These are phyloP conservation scores for Monopis laevigella DNA, from an alignment of 2,888 invertebrate species.

Conservation along the genomic window DNA sequence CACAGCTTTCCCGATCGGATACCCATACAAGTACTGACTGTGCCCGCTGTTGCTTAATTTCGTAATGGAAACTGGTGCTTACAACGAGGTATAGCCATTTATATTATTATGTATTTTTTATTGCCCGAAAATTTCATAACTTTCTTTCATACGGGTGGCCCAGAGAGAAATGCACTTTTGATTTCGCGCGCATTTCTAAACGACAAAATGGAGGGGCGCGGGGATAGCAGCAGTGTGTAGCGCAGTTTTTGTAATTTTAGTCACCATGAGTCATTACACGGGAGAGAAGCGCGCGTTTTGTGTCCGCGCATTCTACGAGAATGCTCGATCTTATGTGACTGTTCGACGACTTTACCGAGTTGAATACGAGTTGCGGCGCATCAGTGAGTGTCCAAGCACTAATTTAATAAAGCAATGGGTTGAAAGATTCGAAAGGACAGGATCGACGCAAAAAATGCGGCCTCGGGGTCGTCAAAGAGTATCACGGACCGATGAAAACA, in stretches of 20 bases:
- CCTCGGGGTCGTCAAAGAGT: constrained; percentile 13
- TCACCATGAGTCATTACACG: constrained; percentile 4
- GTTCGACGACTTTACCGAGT: neutral
- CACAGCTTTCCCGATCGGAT: too few species aligned
- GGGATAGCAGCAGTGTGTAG: neutral
- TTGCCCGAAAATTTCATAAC: too few species aligned
- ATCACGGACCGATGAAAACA: constrained; percentile 12
- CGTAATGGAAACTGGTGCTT: too few species aligned
- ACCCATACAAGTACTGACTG: too few species aligned
- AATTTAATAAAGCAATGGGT: constrained; percentile 13
- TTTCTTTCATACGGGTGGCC: too few species aligned
- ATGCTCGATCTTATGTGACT: constrained; percentile 3
- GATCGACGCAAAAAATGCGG: constrained; percentile 14
- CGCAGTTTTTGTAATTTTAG: neutral
- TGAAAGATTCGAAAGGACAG: constrained; percentile 14
- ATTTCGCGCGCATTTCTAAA: neutral
- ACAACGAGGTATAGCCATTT: too few species aligned
- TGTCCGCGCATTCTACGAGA: constrained; percentile 6
- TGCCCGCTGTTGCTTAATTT: too few species aligned
- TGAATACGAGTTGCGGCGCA: constrained; percentile 9
- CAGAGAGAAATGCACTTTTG: too few species aligned
- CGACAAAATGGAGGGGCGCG: neutral
- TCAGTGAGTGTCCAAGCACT: constrained; percentile 14
- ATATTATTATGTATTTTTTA: too few species aligned
- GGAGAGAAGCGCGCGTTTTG: constrained; percentile 4